A percentile compares a stretch with the other conserved stretches of the same genome.
Evolutionary conservation across 2,888 invertebrate genomes (phyloP).

Genomic region (Koerneria pararmatus): DNA sequence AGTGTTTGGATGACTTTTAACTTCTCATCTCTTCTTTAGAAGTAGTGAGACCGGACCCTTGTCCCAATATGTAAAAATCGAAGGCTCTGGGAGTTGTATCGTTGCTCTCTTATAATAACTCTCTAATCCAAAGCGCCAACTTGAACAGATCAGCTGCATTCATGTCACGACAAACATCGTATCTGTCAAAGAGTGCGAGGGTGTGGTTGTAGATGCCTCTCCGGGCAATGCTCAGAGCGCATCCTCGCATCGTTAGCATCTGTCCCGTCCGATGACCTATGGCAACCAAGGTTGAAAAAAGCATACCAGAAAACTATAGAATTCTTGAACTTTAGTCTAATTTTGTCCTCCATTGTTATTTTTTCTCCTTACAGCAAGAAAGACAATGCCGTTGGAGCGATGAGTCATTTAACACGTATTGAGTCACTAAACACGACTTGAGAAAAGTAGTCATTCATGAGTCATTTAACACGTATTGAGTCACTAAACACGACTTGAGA

Average conservation of each 20-base stretch:
- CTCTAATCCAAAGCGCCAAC: too few species aligned
- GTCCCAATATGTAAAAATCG: too few species aligned
- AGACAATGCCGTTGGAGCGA: not conserved
- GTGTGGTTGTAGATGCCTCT: conserved; percentile 54
- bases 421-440: not conserved
- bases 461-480: not conserved
- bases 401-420: not conserved
- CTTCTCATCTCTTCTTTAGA: too few species aligned
- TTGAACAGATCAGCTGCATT: conserved; percentile 54
- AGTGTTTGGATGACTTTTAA: too few species aligned
- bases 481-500: not conserved
- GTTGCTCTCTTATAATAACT: too few species aligned
- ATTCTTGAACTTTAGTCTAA: not conserved
- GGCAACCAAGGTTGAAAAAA: not conserved
- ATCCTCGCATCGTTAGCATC: conserved; percentile 54
- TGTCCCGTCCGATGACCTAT: conserved; percentile 56
- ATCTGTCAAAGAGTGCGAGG: conserved; percentile 54
- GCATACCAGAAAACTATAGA: not conserved
- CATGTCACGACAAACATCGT: conserved; percentile 57
- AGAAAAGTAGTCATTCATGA: not conserved
- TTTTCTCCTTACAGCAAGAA: not conserved
- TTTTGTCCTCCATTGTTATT: not conserved
- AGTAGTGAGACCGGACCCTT: conserved; percentile 30
- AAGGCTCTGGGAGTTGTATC: too few species aligned
- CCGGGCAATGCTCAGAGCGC: conserved; percentile 46